A percentile compares a stretch with the other conserved stretches of the same genome.
Conservation (phyloP, 2,888 invertebrate genomes). For the Hydroisotoma schaefferi region DNA sequence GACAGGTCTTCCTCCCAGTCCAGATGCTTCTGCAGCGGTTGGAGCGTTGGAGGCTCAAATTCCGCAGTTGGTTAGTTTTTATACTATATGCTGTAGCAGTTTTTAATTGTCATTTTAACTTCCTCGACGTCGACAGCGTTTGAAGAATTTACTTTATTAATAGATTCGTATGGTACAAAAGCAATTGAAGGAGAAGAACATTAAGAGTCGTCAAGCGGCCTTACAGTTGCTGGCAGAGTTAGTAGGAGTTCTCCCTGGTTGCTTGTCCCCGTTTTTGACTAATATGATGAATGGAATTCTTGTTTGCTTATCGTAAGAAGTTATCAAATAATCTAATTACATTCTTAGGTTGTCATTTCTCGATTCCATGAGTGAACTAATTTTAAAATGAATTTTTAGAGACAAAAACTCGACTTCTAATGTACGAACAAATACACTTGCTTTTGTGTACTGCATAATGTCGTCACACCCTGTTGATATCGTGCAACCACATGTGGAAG, state of each 20-base stretch:
- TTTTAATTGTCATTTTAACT: too few species aligned
- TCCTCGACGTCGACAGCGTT: too few species aligned
- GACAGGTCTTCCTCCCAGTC: conserved; percentile 69
- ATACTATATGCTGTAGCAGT: too few species aligned
- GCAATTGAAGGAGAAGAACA: conserved; percentile 77
- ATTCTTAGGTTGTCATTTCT: background rate
- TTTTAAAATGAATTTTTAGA: conserved; percentile 51
- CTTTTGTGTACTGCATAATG: conserved; percentile 81
- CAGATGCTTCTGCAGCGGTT: conserved; percentile 59
- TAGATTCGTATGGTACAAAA: conserved; percentile 80
- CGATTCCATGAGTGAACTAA: background rate
- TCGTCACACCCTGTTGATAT: conserved; percentile 72
- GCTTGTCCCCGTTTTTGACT: conserved; percentile 45
- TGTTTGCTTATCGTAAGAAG: conserved; percentile 67
- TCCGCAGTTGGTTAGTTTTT: conserved; percentile 40
- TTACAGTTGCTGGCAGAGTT: conserved; percentile 86
- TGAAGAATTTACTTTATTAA: conserved; percentile 2
- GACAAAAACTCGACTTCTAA: conserved; percentile 94
- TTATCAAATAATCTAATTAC: conserved; percentile 9
- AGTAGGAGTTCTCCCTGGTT: conserved; percentile 72
- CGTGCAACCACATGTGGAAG: conserved; percentile 75
- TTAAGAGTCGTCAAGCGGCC: conserved; percentile 87
- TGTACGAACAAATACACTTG: conserved; percentile 95
- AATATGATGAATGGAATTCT: conserved; percentile 53
- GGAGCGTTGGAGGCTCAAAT: conserved; percentile 45